Evolutionary conservation across 1,140 invertebrate genomes (phyloP).

Genomic region (Ylistrum balloti): DNA sequence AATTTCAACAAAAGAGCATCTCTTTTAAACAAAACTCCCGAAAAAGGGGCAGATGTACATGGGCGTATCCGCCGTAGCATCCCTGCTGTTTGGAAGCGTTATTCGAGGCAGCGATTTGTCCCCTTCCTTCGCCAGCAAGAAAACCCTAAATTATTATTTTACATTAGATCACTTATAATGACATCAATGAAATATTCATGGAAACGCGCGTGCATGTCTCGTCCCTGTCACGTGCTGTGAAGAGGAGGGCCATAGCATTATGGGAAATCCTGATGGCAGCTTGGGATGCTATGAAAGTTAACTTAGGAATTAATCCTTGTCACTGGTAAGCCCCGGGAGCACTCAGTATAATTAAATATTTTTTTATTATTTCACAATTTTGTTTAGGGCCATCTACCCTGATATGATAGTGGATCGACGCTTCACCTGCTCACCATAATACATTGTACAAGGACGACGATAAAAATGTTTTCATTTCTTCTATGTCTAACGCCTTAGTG

Average conservation of each 20-base stretch:
- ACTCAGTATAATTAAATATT: constrained; percentile 55
- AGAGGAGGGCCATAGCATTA: constrained; percentile 49
- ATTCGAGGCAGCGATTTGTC: constrained; percentile 47
- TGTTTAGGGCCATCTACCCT: constrained; percentile 50
- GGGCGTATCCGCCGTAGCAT: constrained; percentile 37
- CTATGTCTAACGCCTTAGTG: neutral
- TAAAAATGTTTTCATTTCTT: constrained; percentile 41
- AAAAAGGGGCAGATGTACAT: constrained; percentile 53
- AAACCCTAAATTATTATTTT: constrained; percentile 50
- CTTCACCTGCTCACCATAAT: constrained; percentile 51
- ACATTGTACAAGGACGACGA: constrained; percentile 42
- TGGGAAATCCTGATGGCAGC: constrained; percentile 49
- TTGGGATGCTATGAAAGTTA: constrained; percentile 49
- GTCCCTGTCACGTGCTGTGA: constrained; percentile 51
- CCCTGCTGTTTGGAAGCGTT: constrained; percentile 50
- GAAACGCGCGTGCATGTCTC: constrained; percentile 56
- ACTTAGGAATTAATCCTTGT: constrained; percentile 55
- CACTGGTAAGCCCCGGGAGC: constrained; percentile 49
- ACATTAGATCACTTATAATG: constrained; percentile 53
- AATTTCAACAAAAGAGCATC: constrained; percentile 1
- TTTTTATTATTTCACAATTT: constrained; percentile 46
- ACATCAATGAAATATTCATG: constrained; percentile 57
- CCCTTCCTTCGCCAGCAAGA: constrained; percentile 44
- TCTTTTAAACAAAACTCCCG: neutral
- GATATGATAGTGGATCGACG: constrained; percentile 34